Percentiles rank a stretch among this genome's conserved stretches.
These are phyloP conservation scores for Cataglyphis altisquamis DNA, from an alignment of 2,888 invertebrate genomes.

Conservation along the genomic window DNA sequence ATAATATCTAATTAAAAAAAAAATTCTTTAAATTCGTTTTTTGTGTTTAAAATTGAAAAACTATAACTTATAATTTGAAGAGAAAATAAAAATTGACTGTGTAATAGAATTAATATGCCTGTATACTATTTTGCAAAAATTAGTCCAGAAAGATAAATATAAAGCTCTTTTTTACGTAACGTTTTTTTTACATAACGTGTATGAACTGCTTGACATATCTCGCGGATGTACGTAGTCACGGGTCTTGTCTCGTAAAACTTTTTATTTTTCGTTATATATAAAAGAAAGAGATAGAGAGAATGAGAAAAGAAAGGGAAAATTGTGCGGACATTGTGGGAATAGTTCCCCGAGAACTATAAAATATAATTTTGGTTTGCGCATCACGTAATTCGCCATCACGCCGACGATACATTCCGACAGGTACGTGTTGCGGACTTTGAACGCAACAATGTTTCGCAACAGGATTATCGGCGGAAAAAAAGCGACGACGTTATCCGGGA, in stretches of 20 bases:
- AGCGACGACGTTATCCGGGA: constrained; percentile 65
- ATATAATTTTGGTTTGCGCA: constrained; percentile 69
- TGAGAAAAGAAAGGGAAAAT: constrained; percentile 7
- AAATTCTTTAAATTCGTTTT: not conserved
- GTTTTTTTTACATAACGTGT: not conserved
- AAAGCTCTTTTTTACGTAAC: constrained; percentile 12
- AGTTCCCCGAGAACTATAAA: constrained; percentile 66
- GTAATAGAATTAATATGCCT: not conserved
- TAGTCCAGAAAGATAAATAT: not conserved
- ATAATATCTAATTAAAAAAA: not conserved
- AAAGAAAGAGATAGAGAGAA: not conserved
- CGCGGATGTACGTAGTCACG: not conserved
- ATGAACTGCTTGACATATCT: constrained; percentile 26
- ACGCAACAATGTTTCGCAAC: constrained; percentile 70
- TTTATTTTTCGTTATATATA: constrained; percentile 16
- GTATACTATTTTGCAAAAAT: not conserved
- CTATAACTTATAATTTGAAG: not conserved
- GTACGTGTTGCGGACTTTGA: constrained; percentile 40
- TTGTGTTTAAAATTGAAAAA: not conserved
- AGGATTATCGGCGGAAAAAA: constrained; percentile 69
- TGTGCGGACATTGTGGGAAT: constrained; percentile 36
- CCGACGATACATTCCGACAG: constrained; percentile 58
- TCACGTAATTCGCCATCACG: constrained; percentile 59
- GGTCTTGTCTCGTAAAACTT: constrained; percentile 14
- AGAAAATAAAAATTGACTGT: constrained; percentile 8